Conservation (phyloP, 2,797 vertebrate species). For the Cryptoprocta ferox region DNA sequence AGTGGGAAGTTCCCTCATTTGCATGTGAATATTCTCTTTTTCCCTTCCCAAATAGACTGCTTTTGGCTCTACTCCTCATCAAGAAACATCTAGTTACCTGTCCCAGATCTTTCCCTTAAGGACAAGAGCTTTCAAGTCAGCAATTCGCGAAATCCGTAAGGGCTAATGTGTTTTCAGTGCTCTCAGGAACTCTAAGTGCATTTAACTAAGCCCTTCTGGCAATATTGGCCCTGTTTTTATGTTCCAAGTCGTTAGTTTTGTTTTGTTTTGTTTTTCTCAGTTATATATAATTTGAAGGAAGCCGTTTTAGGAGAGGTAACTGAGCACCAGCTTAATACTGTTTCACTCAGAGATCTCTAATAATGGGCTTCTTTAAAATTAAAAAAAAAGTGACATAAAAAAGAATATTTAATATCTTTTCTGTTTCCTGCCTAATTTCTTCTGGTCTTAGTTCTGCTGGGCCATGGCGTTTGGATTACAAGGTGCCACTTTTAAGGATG, state of each 20-base stretch:
- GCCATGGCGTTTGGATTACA: background rate
- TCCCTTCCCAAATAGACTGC: background rate
- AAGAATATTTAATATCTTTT: slow-evolving; percentile 42
- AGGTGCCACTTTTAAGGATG: background rate
- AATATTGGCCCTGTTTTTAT: background rate
- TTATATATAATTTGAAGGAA: slow-evolving; percentile 46
- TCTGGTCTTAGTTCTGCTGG: slow-evolving; percentile 3
- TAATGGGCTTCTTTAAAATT: slow-evolving; percentile 39
- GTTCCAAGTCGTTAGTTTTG: background rate
- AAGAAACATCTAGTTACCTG: background rate
- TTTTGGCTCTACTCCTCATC: background rate
- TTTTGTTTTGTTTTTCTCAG: background rate
- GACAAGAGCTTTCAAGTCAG: slow-evolving; percentile 37
- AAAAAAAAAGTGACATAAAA: background rate
- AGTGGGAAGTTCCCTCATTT: background rate
- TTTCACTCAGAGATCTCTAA: background rate
- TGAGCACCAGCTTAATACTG: background rate
- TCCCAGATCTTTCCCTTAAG: slow-evolving; percentile 14
- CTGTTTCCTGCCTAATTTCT: slow-evolving; percentile 54
- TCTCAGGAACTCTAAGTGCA: background rate
- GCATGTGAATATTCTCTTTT: background rate
- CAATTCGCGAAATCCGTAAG: slow-evolving; percentile 15
- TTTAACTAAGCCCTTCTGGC: slow-evolving; percentile 55
- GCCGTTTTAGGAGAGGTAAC: slow-evolving; percentile 20
- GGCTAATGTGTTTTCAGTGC: slow-evolving; percentile 27